phyloP scores from a whole-genome alignment of 2,113 vertebrate genomes.

The Xenopus tropicalis region DNA sequence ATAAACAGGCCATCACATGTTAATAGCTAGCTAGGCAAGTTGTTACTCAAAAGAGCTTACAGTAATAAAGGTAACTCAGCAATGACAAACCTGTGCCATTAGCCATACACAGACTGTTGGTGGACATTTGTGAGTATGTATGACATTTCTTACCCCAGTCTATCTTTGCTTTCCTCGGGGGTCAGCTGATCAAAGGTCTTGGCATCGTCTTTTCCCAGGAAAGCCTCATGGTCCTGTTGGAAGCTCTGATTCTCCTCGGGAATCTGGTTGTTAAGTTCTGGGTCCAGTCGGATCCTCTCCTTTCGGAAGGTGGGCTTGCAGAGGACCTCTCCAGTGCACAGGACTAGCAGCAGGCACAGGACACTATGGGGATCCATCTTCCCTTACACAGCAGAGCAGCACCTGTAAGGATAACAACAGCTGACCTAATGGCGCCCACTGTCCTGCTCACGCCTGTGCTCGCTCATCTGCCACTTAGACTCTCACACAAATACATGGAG shows the following conservation, averaged over 20 bases:
- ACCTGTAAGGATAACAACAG: too few relatives aligned
- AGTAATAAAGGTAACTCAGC: too few relatives aligned
- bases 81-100: too few relatives aligned
- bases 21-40: too few relatives aligned
- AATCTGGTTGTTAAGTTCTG: constrained; percentile 62
- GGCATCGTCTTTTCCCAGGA: constrained; percentile 90
- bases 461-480: too few relatives aligned
- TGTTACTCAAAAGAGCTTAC: too few relatives aligned
- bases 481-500: too few relatives aligned
- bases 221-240: constrained; percentile 94
- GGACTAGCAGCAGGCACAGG: constrained; percentile 53
- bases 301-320: constrained; percentile 83
- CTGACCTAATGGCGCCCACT: too few relatives aligned
- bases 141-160: constrained; percentile 76
- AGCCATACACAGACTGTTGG: too few relatives aligned
- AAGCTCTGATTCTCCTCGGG: constrained; percentile 83
- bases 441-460: too few relatives aligned
- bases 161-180: constrained; percentile 86
- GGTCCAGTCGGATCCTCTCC: constrained; percentile 77
- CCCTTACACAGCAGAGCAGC: background rate
- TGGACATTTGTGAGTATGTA: too few relatives aligned
- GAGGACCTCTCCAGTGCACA: constrained; percentile 54
- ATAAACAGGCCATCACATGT: too few relatives aligned
- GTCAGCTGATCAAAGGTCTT: constrained; percentile 93
- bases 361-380: constrained; percentile 58